Percentiles rank a stretch among this genome's conserved stretches.
Evolutionary conservation across 2,888 invertebrate genomes (phyloP).

Genomic region (Acrobeloides nanus): DNA sequence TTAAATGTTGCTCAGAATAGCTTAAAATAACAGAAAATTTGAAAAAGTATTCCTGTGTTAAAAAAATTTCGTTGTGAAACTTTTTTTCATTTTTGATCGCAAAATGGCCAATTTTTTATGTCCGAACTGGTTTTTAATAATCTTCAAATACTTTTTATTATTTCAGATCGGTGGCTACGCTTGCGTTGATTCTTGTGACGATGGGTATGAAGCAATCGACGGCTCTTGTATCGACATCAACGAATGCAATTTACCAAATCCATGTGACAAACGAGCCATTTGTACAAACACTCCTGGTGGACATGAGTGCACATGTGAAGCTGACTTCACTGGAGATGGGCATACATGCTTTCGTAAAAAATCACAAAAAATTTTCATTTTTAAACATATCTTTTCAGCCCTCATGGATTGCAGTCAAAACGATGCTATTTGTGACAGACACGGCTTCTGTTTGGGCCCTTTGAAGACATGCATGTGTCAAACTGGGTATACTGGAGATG

Average conservation of each 20-base stretch:
- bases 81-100: too few species aligned
- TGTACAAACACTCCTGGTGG: constrained; percentile 41
- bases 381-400: constrained; percentile 29
- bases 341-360: constrained; percentile 37
- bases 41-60: too few species aligned
- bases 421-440: constrained; percentile 41
- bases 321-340: constrained; percentile 41
- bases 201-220: constrained; percentile 29
- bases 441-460: constrained; percentile 38
- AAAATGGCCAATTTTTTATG: not conserved
- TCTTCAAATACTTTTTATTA: not conserved
- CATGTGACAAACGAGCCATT: constrained; percentile 28
- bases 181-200: constrained; percentile 35
- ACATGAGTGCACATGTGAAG: constrained; percentile 41
- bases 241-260: constrained; percentile 25
- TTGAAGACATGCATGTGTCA: constrained; percentile 43
- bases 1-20: too few species aligned
- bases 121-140: not conserved
- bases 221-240: constrained; percentile 38
- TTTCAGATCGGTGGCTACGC: constrained; percentile 35
- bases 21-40: too few species aligned
- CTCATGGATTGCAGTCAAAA: constrained; percentile 35
- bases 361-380: not conserved
- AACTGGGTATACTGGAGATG: constrained; percentile 46
- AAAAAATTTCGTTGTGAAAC: too few species aligned